Evolutionary conservation across 1,140 invertebrate species (phyloP).

Genomic region (Sarcophaga bullata): DNA sequence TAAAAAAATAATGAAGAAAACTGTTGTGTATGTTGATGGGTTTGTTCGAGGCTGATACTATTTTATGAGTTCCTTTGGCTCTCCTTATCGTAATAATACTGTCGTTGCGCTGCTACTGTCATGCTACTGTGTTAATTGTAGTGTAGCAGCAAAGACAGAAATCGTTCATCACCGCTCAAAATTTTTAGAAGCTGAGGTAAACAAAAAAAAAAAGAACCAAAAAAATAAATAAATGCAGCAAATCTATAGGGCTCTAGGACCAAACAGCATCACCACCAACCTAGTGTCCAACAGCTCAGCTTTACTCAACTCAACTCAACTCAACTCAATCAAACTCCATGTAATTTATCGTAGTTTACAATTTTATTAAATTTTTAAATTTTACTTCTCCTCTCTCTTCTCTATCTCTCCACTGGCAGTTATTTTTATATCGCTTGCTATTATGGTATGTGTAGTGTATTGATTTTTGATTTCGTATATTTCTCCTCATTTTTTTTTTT

Average conservation of each 20-base stretch:
- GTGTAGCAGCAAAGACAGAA: neutral
- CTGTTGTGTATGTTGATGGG: too few relatives aligned
- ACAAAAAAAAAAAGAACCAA: neutral
- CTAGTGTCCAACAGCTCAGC: neutral
- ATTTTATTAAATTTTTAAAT: too few relatives aligned
- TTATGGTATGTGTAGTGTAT: neutral
- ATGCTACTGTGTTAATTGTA: too few relatives aligned
- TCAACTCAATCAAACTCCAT: neutral
- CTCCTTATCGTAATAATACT: neutral
- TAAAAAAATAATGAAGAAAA: too few relatives aligned
- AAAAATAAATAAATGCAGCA: neutral
- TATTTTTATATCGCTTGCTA: slow-evolving; percentile 2
- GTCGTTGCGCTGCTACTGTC: neutral
- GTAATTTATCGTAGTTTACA: slow-evolving; percentile 16
- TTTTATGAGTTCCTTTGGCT: neutral
- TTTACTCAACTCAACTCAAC: too few relatives aligned
- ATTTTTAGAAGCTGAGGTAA: neutral
- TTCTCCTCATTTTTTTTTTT: too few relatives aligned
- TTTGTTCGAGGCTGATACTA: too few relatives aligned
- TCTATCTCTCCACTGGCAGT: neutral
- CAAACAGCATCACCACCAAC: neutral
- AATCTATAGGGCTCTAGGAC: neutral
- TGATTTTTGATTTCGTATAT: neutral
- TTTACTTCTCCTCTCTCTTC: too few relatives aligned
- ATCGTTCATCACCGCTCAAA: neutral